Percentiles rank a stretch among this genome's conserved stretches.
These are phyloP conservation scores for Protonibea diacanthus DNA, from an alignment of 2,797 vertebrate genomes.

Conservation along the genomic window DNA sequence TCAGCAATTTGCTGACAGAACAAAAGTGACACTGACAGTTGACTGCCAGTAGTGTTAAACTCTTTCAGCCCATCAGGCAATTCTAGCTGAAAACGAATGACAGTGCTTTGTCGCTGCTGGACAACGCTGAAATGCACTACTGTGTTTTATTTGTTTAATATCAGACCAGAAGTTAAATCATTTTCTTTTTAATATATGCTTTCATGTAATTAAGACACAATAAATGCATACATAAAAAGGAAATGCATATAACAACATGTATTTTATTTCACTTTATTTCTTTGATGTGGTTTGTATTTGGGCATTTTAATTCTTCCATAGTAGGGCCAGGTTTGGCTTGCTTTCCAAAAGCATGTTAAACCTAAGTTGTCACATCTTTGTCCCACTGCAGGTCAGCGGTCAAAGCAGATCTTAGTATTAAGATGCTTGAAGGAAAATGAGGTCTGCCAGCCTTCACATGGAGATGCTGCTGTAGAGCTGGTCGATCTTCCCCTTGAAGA, in stretches of 20 bases:
- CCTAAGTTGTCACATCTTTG: conserved; percentile 52
- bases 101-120: conserved; percentile 29
- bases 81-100: neutral
- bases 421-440: conserved; percentile 56
- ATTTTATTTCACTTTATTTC: conserved; percentile 35
- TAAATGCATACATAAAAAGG: conserved; percentile 32
- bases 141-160: conserved; percentile 4
- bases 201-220: conserved; percentile 14
- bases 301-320: conserved; percentile 46
- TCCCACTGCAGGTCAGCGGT: conserved; percentile 48
- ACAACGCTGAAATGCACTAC: neutral
- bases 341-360: conserved; percentile 58
- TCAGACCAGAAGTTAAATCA: conserved; percentile 1
- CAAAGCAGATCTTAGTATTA: conserved; percentile 59
- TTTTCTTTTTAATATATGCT: conserved; percentile 5
- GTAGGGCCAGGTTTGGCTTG: conserved; percentile 48
- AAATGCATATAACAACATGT: conserved; percentile 33
- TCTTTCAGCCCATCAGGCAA: no score
- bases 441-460: conserved; percentile 84
- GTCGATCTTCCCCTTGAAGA: conserved; percentile 94
- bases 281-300: conserved; percentile 34
- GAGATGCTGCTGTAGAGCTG: conserved; percentile 93
- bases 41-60: neutral
- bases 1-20: neutral
- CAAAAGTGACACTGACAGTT: neutral